phyloP scores from a whole-genome alignment of 92 coral and sea anemone species.

The Palythoa heliodiscus region DNA sequence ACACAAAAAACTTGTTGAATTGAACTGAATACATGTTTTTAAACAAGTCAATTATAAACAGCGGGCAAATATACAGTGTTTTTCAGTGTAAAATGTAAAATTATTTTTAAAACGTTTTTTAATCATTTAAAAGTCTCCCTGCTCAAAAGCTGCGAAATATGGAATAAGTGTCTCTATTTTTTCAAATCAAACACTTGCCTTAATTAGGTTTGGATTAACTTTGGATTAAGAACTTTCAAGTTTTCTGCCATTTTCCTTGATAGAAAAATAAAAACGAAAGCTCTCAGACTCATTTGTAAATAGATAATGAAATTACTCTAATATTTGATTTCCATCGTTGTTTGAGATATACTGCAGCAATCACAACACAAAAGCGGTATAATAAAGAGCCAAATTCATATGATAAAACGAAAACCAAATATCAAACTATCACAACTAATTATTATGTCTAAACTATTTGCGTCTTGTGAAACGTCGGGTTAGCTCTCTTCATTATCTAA shows the following conservation, averaged over 20 bases:
- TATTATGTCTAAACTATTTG: constrained; percentile 3
- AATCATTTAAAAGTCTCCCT: background rate
- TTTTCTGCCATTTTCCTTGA: background rate
- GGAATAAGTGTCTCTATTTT: background rate
- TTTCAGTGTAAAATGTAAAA: no score
- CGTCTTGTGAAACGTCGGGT: background rate
- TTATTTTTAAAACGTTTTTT: no score
- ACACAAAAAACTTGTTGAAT: background rate
- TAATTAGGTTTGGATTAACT: background rate
- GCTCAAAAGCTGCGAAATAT: background rate
- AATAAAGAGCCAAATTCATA: background rate
- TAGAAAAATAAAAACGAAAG: constrained; percentile 6
- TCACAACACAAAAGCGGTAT: background rate
- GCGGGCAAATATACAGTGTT: no score
- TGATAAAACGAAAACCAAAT: background rate
- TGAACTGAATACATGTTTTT: no score
- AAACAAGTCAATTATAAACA: no score
- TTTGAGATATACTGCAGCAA: background rate
- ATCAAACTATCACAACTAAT: background rate
- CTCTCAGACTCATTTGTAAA: constrained; percentile 5
- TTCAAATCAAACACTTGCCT: background rate
- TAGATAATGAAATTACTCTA: background rate
- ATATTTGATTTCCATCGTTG: background rate
- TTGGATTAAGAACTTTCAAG: background rate
- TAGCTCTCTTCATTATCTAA: background rate